Conservation (phyloP, 2,888 invertebrate genomes). For the Microplitis deprimator region DNA sequence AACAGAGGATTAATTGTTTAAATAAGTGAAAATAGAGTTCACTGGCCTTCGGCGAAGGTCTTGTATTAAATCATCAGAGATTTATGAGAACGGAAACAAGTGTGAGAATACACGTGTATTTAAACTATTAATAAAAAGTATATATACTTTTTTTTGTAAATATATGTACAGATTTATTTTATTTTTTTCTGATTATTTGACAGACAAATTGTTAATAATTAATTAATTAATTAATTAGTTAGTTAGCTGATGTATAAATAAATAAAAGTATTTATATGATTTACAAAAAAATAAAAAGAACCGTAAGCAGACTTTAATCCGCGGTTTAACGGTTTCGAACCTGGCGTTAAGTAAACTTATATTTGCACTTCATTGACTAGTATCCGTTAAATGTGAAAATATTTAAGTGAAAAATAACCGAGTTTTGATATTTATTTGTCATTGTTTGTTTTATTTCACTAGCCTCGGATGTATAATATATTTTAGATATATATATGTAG, state of each 20-base stretch:
- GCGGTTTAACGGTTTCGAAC: conserved; percentile 59
- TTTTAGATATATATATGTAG: too few relatives aligned
- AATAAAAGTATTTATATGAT: not conserved
- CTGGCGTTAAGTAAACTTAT: conserved; percentile 28
- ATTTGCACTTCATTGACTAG: conserved; percentile 40
- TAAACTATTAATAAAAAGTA: conserved; percentile 3
- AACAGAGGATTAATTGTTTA: conserved; percentile 20
- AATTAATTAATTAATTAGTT: too few relatives aligned
- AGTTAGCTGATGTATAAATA: too few relatives aligned
- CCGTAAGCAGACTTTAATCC: conserved; percentile 58
- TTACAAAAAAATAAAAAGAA: conserved; percentile 46
- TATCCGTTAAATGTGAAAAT: conserved; percentile 9
- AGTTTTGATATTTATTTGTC: not conserved
- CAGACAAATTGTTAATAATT: too few relatives aligned
- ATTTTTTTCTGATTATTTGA: too few relatives aligned
- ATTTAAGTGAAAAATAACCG: not conserved
- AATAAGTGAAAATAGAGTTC: conserved; percentile 26
- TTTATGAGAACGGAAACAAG: conserved; percentile 52
- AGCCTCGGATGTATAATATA: not conserved
- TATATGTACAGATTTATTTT: not conserved
- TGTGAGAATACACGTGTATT: conserved; percentile 9
- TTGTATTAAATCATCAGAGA: not conserved
- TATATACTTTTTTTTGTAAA: not conserved
- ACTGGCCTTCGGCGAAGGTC: conserved; percentile 31
- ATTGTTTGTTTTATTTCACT: not conserved